Base-by-base conservation (phyloP, 2,888 invertebrate species). In the Oconnorella tubifera region DNA sequence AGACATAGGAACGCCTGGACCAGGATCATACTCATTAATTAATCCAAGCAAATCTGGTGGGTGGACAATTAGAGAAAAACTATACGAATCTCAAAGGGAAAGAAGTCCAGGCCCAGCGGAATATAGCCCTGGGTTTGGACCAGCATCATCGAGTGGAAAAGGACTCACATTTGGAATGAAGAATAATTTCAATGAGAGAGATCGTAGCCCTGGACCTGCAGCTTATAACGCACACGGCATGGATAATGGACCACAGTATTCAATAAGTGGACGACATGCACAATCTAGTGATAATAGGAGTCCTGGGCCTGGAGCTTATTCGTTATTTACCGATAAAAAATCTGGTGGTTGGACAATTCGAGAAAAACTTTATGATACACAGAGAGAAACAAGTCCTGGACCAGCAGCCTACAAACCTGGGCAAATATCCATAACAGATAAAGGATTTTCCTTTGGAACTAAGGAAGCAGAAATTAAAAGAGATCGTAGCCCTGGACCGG, bases 241-340 rank as follows among this genome's bases (percentile, higher is more conserved):
- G 19, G 23, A 49, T 23, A 29, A 28, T 6, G 60, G 49, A 4
- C 60, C 60, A 2, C 28, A 29, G n/a, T 60, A 28, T 28, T 3
- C 60, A 2, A 60, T 60, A n/a, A 29, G 31, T 49, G 29, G 32
- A 23, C 28, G 32, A 2, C 31, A 28, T 50, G 50, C 48, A 50
- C 29, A 27, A 1, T n/a, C n/a, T n/a, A 23, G 28, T 4, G 3
- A 28, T 32, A 28, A 28, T 1, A n/a, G 6, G 4, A 60, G 29
- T 27, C 60, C 60, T 23, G 60, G 60, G n/a, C 60, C 60, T n/a
- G 60, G n/a, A 28, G 60, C 60, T n/a, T 60, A 60, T 19, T n/a
- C n/a, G n/a, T n/a, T 40, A 40, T 40, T 14, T 19, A 40, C 28
- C 40, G 33, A 58, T 1, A 58, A 58, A 23, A 48, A 50, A 31